Evolutionary conservation across 2,888 invertebrate genomes (phyloP).

Genomic region (Oligia latruncula): DNA sequence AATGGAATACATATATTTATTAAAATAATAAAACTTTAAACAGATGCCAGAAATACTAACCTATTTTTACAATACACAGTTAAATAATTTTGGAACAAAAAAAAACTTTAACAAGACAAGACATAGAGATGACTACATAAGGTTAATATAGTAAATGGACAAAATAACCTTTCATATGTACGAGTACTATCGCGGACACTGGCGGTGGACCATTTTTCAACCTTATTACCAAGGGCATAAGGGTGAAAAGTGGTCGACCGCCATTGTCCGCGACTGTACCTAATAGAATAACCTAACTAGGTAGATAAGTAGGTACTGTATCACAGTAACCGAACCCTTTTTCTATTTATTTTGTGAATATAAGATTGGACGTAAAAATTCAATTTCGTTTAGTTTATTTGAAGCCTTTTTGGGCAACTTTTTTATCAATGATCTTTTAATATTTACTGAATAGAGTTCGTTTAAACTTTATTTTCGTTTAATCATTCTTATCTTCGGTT

Average conservation of each 20-base stretch:
- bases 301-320: constrained; percentile 15
- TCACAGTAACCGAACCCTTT: constrained; percentile 42
- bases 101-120: background rate
- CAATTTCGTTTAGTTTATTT: constrained; percentile 47
- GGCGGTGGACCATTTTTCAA: no score
- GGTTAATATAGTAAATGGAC: constrained; percentile 10
- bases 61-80: background rate
- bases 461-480: constrained; percentile 23
- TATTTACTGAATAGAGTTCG: constrained; percentile 13
- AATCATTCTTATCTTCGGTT: background rate
- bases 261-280: background rate
- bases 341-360: constrained; percentile 51
- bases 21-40: background rate
- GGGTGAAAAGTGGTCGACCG: no score
- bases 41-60: background rate
- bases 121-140: constrained; percentile 3
- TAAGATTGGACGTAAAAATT: constrained; percentile 47
- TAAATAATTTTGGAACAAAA: background rate
- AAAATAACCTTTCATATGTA: constrained; percentile 17
- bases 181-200: no score
- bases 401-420: constrained; percentile 17
- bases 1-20: background rate
- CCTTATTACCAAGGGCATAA: no score
- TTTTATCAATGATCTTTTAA: constrained; percentile 37
- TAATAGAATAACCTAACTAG: background rate